Evolutionary conservation across 2,113 vertebrate species (phyloP).

Genomic region (Pygoscelis antarcticus): DNA sequence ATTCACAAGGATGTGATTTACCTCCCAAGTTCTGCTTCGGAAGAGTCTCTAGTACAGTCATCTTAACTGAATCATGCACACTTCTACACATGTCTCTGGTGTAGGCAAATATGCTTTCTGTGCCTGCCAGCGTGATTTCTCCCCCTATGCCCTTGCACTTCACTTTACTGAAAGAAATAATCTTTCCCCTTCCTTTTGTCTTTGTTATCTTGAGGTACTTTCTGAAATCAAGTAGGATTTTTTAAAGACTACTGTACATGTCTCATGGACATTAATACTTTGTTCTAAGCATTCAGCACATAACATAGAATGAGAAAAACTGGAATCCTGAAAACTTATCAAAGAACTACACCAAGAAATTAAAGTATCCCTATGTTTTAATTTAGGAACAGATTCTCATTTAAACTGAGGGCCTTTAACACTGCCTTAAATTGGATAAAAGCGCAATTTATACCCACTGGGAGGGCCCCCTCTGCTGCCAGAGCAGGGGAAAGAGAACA

Average conservation of each 20-base stretch:
- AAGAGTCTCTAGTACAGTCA: neutral
- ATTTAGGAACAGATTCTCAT: neutral
- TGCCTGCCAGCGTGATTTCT: neutral
- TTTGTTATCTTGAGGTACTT: neutral
- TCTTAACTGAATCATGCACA: neutral
- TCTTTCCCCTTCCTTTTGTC: neutral
- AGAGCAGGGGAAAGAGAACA: neutral
- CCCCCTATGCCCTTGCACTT: neutral
- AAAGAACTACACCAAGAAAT: neutral
- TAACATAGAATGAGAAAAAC: neutral
- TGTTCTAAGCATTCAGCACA: neutral
- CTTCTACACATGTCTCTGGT: neutral
- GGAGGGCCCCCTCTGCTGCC: neutral
- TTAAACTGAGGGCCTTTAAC: neutral
- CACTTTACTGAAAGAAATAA: neutral
- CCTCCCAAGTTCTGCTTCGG: neutral
- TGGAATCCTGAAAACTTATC: neutral
- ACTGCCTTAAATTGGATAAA: neutral
- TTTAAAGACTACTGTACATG: neutral
- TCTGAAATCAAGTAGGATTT: neutral
- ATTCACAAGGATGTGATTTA: neutral
- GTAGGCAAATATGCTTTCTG: neutral
- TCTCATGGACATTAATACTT: neutral
- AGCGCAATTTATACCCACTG: neutral
- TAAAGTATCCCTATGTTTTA: neutral